These are phyloP conservation scores for Tetraodon nigroviridis DNA, from an alignment of 2,113 vertebrate species.

Conservation along the genomic window DNA sequence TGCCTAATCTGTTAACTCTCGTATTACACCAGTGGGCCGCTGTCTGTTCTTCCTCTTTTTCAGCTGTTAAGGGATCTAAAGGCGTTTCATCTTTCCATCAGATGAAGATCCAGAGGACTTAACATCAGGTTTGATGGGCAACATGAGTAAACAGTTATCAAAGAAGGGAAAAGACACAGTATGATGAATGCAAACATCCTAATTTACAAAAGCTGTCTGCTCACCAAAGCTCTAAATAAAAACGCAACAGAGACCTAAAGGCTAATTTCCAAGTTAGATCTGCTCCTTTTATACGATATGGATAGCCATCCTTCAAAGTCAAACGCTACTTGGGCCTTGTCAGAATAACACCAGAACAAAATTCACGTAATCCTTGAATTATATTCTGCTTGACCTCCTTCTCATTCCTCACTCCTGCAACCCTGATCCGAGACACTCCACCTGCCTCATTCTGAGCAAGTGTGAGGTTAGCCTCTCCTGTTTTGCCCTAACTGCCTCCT, in stretches of 20 bases:
- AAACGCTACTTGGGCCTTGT: too few species aligned
- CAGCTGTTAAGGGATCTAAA: slow-evolving; percentile 23
- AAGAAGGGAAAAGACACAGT: slow-evolving; percentile 20
- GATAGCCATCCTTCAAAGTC: too few species aligned
- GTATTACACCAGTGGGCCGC: slow-evolving; percentile 13
- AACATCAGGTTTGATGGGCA: slow-evolving; percentile 44
- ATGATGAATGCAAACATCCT: slow-evolving; percentile 15
- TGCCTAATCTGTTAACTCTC: slow-evolving; percentile 62
- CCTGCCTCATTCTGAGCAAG: slow-evolving; percentile 49
- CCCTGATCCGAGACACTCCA: slow-evolving; percentile 25
- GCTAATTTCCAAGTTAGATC: slow-evolving; percentile 27
- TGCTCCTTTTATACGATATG: slow-evolving; percentile 4
- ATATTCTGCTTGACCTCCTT: background rate
- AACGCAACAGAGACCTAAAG: slow-evolving; percentile 33
- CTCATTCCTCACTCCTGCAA: background rate
- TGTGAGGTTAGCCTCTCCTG: slow-evolving; percentile 42
- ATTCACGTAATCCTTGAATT: too few species aligned
- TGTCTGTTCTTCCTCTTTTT: background rate
- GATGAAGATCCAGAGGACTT: slow-evolving; percentile 37
- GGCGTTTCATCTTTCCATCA: slow-evolving; percentile 48
- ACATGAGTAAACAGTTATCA: slow-evolving; percentile 44
- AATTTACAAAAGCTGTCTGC: slow-evolving; percentile 27
- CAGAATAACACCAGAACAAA: slow-evolving; percentile 3
- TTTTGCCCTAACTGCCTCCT: slow-evolving; percentile 46
- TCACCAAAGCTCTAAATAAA: slow-evolving; percentile 40